Conservation (phyloP, 1,140 invertebrate genomes). For the Drosophila funebris region DNA sequence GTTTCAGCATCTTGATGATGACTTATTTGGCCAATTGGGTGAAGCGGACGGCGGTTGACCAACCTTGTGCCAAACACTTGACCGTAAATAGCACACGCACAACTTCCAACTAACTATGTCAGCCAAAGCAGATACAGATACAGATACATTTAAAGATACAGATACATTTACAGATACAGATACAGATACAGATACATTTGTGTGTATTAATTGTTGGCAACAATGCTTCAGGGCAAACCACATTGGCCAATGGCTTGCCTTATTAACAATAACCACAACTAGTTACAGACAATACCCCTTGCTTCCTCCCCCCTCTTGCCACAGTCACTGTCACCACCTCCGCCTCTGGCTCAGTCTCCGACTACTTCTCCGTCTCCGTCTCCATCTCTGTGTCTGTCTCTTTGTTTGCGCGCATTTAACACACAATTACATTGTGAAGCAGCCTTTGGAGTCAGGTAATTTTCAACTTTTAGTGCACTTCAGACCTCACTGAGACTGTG, state of each 20-base stretch:
- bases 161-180: slow-evolving; percentile 30
- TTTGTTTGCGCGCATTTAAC: slow-evolving; percentile 60
- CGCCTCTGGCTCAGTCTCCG: too few relatives aligned
- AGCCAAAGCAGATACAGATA: slow-evolving; percentile 30
- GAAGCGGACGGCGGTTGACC: slow-evolving; percentile 46
- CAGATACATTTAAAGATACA: slow-evolving; percentile 36
- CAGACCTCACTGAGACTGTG: slow-evolving; percentile 1
- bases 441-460: slow-evolving; percentile 63
- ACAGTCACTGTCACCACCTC: neutral
- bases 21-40: slow-evolving; percentile 80
- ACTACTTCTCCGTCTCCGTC: too few relatives aligned
- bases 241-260: slow-evolving; percentile 64
- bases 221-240: slow-evolving; percentile 66
- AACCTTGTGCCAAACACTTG: slow-evolving; percentile 73
- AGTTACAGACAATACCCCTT: slow-evolving; percentile 37
- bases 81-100: slow-evolving; percentile 69
- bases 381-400: neutral
- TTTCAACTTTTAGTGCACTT: slow-evolving; percentile 60
- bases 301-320: neutral
- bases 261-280: slow-evolving; percentile 75
- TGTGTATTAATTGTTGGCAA: slow-evolving; percentile 62
- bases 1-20: slow-evolving; percentile 40
- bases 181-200: slow-evolving; percentile 8
- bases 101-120: slow-evolving; percentile 57
- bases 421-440: slow-evolving; percentile 65